Conservation (phyloP, 2,797 vertebrate species). For the Mormyrops attenuatus region DNA sequence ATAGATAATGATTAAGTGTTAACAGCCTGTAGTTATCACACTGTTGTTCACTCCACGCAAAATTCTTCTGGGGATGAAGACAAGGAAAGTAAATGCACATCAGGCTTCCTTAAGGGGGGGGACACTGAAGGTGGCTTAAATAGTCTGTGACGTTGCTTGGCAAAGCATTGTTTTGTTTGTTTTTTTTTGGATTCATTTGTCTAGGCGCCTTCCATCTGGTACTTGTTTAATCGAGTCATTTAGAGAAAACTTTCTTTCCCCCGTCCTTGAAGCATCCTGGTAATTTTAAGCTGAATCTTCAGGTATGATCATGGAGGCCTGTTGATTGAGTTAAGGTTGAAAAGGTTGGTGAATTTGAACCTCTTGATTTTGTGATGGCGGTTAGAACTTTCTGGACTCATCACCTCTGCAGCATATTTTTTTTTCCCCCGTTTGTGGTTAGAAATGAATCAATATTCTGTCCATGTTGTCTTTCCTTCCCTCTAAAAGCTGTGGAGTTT, state of each 20-base stretch:
- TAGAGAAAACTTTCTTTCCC: background rate
- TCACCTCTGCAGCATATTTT: background rate
- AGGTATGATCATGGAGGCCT: background rate
- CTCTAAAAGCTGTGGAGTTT: background rate
- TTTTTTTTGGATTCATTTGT: background rate
- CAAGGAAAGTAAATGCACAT: constrained; percentile 18
- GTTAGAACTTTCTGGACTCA: background rate
- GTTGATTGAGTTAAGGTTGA: background rate
- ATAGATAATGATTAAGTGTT: constrained; percentile 54
- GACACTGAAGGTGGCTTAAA: background rate
- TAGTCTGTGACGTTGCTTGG: constrained; percentile 1
- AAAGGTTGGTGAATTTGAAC: background rate
- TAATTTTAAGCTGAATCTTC: background rate
- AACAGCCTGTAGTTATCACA: constrained; percentile 48
- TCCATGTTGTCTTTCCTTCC: background rate
- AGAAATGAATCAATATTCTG: background rate
- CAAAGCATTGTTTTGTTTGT: background rate
- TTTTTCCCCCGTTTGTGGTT: background rate
- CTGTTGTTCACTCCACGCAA: constrained; percentile 39
- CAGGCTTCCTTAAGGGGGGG: constrained; percentile 15
- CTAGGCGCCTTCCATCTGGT: background rate
- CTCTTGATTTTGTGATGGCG: background rate
- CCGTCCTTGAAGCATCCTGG: background rate
- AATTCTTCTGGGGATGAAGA: constrained; percentile 34
- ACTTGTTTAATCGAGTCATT: background rate